Evolutionary conservation across 2,113 vertebrate genomes (phyloP), one percentile per base, ranked within the genome.

Genomic region (Canis aureus): DNA sequence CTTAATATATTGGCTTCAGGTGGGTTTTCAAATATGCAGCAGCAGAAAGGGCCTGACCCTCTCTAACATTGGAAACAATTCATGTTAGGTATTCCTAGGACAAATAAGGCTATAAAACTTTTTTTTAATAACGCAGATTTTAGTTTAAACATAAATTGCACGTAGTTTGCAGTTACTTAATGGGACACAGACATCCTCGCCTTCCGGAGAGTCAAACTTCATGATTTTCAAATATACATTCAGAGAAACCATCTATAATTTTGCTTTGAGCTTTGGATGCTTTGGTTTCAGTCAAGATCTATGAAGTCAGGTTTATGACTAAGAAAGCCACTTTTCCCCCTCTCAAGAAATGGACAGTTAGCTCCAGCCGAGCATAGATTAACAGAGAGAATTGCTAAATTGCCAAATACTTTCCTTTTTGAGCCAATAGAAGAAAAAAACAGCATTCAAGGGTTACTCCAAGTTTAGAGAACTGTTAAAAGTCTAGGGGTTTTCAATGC

Each of bases 271-370:
- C 78, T 69, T 94, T 91, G 73, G 60, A 62, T 94, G 57, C 6
- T 35, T 74, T 87, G 27, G 89, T 97, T 97, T 96, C 86, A 93
- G 23, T 73, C 60, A 85, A 71, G 60, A 79, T 90, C 9, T 23
- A 62, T 67, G 13, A 88, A 86, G 38, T 93, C 55, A 91, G 62
- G 90, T 64, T 94, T 82, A 73, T 97, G 95, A 94, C 85, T 95
- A 84, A 96, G 60, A 62, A 89, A 76, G 22, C 66, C n/a, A 74
- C 49, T 20, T 74, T 85, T 95, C 38, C 49, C 49, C 59, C 19
- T 62, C 17, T 93, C 53, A 73, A 23, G 7, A 9, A 10, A 49
- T 3, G 25, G 32, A 20, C 16, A 49, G 9, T 66, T 78, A 89
- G 43, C 38, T 92, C 64, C 27, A 76, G 15, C 22, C 55, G 84